phyloP scores from a whole-genome alignment of 2,888 invertebrate species.

The Cerastoderma edule region DNA sequence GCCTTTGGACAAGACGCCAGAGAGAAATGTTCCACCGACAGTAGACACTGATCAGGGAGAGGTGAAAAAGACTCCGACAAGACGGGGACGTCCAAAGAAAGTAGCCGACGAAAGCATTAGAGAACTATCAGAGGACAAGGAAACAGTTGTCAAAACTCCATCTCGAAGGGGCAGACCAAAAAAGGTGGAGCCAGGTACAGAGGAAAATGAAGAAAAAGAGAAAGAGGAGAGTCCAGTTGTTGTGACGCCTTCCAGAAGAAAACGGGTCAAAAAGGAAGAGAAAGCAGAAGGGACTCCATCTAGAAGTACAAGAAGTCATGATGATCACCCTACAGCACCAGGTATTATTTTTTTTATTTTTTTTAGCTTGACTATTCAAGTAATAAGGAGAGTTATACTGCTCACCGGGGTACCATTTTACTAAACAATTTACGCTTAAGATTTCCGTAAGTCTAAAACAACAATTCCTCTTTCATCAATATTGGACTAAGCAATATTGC shows the following conservation, averaged over 20 bases:
- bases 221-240: not conserved
- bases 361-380: too few relatives aligned
- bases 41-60: not conserved
- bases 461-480: too few relatives aligned
- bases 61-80: constrained; percentile 29
- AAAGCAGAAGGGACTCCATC: constrained; percentile 7
- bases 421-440: too few relatives aligned
- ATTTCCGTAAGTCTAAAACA: too few relatives aligned
- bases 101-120: constrained; percentile 20
- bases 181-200: constrained; percentile 22
- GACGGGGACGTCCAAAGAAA: constrained; percentile 28
- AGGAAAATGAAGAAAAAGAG: not conserved
- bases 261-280: constrained; percentile 8
- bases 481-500: too few relatives aligned
- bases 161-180: constrained; percentile 41
- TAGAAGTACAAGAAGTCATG: constrained; percentile 32
- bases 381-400: too few relatives aligned
- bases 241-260: constrained; percentile 19
- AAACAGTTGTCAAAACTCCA: constrained; percentile 34
- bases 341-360: too few relatives aligned
- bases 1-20: not conserved
- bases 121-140: constrained; percentile 8
- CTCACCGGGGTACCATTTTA: too few relatives aligned
- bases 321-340: not conserved
- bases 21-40: not conserved